Base-by-base conservation (phyloP, 2,888 invertebrate species). In the Lepidochitona cinerea region DNA sequence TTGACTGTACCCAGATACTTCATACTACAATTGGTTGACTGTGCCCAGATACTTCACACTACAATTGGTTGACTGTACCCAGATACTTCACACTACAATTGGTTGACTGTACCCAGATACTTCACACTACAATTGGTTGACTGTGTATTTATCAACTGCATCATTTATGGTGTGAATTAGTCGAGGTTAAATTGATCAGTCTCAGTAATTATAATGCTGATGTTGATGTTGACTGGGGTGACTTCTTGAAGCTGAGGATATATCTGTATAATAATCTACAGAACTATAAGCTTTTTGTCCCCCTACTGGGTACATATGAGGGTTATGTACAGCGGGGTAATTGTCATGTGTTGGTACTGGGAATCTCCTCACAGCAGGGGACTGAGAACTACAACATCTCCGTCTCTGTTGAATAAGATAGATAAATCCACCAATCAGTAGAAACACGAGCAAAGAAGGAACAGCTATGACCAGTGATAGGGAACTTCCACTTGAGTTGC, bases 381-480 rank as follows among this genome's bases (percentile, higher is more conserved):
- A 71, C 9, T 78, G 64, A 18, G 77, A 36, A 53, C 79, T 79
- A 36, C 79, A 80, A 41, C 76, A 70, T 5, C 77, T 72, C 33
- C 81, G 75, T 54, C 82, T 79, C 75, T 82, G 83, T 29, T 82
- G 79, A 69, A 85, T 78, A 75, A 83, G 32, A 32, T 59, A 83
- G 71, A 83, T 80, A 32, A 81, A 77, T 6, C 82, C 78, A 29
- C 80, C 79, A 67, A 88, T 82, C 6, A 87, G 70, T 54, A 88
- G 75, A 53, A 88, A 71, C 33, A 84, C 77, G 32, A 86, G 78
- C 68, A 83, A 83, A 1, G 86, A 81, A 12, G 89, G 88, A 64
- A 89, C 78, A 29, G 84, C 87, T 37, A 89, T 85, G 72, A 86
- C 83, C 33, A 88, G 78, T n/a, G 87, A 85, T 74, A 88, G 78